Evolutionary conservation across 2,113 vertebrate species (phyloP).

Genomic region (Mesembrinibis cayennensis): DNA sequence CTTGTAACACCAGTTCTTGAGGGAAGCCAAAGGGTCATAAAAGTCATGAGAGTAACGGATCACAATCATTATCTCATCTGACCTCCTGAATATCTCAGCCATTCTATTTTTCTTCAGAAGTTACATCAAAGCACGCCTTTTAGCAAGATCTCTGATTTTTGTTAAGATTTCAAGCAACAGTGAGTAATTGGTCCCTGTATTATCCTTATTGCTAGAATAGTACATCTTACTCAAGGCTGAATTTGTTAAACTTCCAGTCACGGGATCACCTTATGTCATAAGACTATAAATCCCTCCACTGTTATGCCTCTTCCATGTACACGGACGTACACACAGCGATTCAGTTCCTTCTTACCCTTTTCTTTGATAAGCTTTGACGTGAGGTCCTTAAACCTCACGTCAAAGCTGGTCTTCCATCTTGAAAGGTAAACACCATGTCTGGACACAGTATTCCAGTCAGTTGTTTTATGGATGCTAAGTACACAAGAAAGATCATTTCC

Average conservation of each 20-base stretch:
- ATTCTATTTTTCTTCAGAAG: background rate
- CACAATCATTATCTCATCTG: background rate
- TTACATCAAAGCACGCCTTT: background rate
- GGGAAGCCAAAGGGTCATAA: background rate
- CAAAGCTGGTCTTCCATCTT: background rate
- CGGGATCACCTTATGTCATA: background rate
- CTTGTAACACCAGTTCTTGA: background rate
- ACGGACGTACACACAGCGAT: background rate
- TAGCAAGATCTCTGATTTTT: background rate
- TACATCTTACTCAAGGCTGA: background rate
- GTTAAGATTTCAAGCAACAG: background rate
- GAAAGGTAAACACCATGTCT: background rate
- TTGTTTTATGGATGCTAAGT: background rate
- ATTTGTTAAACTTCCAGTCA: background rate
- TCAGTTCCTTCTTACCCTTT: background rate
- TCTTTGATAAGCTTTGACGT: background rate
- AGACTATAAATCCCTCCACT: background rate
- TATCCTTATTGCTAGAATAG: background rate
- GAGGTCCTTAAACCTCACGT: background rate
- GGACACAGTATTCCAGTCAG: background rate
- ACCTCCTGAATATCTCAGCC: background rate
- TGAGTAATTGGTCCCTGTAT: background rate
- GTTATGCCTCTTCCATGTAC: background rate
- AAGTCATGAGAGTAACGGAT: background rate
- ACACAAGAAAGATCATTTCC: background rate